Percentiles rank a stretch among this genome's conserved stretches.
Conservation (phyloP, 2,888 invertebrate genomes). For the Drosophila algonquin region DNA sequence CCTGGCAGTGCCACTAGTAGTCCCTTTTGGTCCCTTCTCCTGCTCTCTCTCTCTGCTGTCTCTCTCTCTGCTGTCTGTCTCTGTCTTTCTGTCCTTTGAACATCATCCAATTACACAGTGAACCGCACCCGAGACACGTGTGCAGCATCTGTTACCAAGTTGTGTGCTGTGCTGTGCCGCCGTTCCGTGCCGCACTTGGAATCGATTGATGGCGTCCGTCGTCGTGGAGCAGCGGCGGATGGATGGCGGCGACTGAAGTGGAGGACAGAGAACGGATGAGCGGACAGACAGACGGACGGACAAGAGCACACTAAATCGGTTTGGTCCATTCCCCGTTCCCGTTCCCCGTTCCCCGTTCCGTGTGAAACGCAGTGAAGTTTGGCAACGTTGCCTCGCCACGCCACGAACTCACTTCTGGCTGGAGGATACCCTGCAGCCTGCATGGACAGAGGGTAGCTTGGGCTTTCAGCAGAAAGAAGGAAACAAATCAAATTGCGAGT, state of each 20-base stretch:
- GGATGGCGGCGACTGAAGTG: not conserved
- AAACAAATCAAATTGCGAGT: conserved; percentile 70
- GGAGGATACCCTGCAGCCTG: not conserved
- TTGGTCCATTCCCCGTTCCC: conserved; percentile 5
- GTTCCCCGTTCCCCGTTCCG: conserved; percentile 9
- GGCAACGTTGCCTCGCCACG: conserved; percentile 61
- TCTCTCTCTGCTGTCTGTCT: not conserved
- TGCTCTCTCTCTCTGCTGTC: not conserved
- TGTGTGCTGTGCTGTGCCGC: conserved; percentile 26
- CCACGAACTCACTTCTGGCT: conserved; percentile 31
- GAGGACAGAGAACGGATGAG: not conserved
- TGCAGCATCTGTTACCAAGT: conserved; percentile 76
- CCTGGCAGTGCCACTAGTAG: conserved; percentile 7
- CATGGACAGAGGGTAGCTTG: not conserved
- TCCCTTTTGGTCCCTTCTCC: conserved; percentile 1
- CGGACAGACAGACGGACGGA: not conserved
- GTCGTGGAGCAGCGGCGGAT: conserved; percentile 1
- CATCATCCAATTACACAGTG: conserved; percentile 75
- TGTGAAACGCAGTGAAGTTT: conserved; percentile 60
- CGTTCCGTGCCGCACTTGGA: conserved; percentile 30
- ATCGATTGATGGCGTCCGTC: conserved; percentile 42
- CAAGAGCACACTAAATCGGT: conserved; percentile 31
- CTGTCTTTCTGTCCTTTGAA: conserved; percentile 24
- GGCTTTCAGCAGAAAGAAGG: too few species aligned
- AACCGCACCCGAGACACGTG: conserved; percentile 66